phyloP scores from a whole-genome alignment of 2,113 vertebrate species.

The Corythornis madagascariensis region DNA sequence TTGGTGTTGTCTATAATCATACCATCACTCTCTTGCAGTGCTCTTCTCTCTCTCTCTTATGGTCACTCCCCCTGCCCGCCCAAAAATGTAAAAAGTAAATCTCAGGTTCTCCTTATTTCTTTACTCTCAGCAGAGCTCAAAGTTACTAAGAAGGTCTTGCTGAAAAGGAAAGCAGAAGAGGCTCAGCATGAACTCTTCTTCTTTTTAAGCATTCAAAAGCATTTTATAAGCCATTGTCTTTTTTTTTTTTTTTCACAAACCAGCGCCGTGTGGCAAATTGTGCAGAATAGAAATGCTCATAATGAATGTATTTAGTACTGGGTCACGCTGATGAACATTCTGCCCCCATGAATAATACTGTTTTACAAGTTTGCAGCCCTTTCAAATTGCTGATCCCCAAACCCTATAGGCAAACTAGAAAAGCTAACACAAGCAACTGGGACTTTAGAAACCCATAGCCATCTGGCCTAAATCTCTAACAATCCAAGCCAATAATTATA shows the following conservation, averaged over 20 bases:
- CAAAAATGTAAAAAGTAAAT: conserved; percentile 56
- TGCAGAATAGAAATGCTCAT: conserved; percentile 84
- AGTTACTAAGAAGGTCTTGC: conserved; percentile 68
- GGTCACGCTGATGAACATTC: conserved; percentile 89
- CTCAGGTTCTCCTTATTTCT: conserved; percentile 56
- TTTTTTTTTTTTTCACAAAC: conserved; percentile 64
- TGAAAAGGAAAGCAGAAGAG: conserved; percentile 66
- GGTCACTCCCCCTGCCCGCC: background rate
- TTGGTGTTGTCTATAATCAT: background rate
- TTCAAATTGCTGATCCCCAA: conserved; percentile 79
- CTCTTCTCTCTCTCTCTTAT: background rate
- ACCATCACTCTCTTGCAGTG: background rate
- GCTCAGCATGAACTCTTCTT: conserved; percentile 67
- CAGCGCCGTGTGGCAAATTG: conserved; percentile 89
- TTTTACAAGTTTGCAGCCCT: conserved; percentile 85
- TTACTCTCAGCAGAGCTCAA: conserved; percentile 64
- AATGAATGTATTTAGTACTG: conserved; percentile 91
- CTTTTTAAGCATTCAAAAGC: conserved; percentile 76
- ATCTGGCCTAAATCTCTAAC: conserved; percentile 85
- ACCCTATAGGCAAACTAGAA: conserved; percentile 78
- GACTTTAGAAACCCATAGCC: conserved; percentile 82
- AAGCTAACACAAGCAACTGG: conserved; percentile 83
- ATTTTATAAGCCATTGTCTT: conserved; percentile 84
- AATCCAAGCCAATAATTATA: conserved; percentile 86
- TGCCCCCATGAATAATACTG: conserved; percentile 85